Evolutionary conservation across 1,140 invertebrate species (phyloP), one percentile per base, ranked within the genome.

Genomic region (Brachionus asplanchnoidis): DNA sequence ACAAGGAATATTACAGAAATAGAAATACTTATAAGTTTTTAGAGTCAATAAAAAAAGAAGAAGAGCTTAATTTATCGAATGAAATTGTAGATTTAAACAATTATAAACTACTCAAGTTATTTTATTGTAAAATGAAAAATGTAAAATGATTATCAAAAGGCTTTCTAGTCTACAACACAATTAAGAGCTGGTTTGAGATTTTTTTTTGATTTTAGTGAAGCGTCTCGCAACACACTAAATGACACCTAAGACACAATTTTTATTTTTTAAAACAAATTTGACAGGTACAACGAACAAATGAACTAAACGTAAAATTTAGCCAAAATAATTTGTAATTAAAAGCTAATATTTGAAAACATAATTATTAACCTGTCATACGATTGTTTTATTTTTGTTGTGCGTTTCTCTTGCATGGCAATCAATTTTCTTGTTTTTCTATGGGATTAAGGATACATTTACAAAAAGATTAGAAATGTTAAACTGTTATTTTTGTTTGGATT

Each of bases 401-500:
- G 66, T 75, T 75, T 75, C 20, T 75, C 46, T 77, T 77, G 73
- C 73, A 77, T 77, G 73, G 73, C 44, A 77, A 77, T 77, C 73
- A 77, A 77, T 77, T 77, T 36, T 36, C 32, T 36, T 77, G 50
- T 77, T 77, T 53, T 77, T 77, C 17, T 77, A 77, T 32, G 46
- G 73, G 73, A 77, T 77, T 77, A 77, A 46, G 73, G 73, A 77
- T 77, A 77, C 73, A 77, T 77, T 77, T 77, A 50, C 73, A 77
- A 77, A 77, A 50, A 77, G 73, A 77, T 77, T 77, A 77, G 44
- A 50, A 77, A 77, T 77, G 73, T 77, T 77, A 77, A 77, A 77
- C 73, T 77, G 73, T 77, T 77, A 46, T 77, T 50, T 77, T 77
- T 77, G 8, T 50, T 77, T 77, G 40, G 40, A 77, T 77, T 77